Base-by-base conservation (phyloP, 1,140 invertebrate genomes). In the Heterodera schachtii region DNA sequence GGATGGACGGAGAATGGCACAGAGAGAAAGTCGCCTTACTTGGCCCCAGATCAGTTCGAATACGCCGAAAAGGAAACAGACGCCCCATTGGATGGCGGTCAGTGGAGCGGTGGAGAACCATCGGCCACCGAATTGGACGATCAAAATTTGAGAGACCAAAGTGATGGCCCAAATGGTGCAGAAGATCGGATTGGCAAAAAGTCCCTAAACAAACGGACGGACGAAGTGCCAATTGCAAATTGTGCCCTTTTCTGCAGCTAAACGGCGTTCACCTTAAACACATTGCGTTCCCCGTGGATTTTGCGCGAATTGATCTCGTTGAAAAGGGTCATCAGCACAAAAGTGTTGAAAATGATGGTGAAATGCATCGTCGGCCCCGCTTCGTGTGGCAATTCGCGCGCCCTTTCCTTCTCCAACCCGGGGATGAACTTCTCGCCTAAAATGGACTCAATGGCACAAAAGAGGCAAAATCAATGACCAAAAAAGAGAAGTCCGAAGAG, bases 241-340 rank as follows among this genome's bases (percentile, higher is more conserved):
- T 16, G 8, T 8, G 19, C n/a, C 41, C 31, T n/a, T 47, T 73
- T 57, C 49, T 8, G 11, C 31, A 0, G 31, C 31, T 31, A 76
- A 47, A 46, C 6, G 47, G 16, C 44, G 52, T 81, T 47, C 70
- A 44, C 44, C 3, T 49, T 21, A 47, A 75, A 75, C 49, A 99
- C 94, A 92, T 99, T 98, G 88, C 97, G 93, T 92, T 99, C 96
- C 81, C 97, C 97, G 92, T 99, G 97, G 89, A 99, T 98, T 93
- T 99, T 99, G 86, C 97, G 93, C 66, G 97, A 95, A 92, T 99
- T 99, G 89, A 99, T 96, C 92, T 99, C 97, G 93, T 99, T 99
- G 92, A 97, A 99, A 57, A 99, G 92, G 47, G 97, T 99, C 97
- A 99, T 99, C 95, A 99, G 95, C 73, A 99, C 97, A 92, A 99